phyloP scores from a whole-genome alignment of 2,888 invertebrate genomes.

The Drosophila pseudotalamancana region DNA sequence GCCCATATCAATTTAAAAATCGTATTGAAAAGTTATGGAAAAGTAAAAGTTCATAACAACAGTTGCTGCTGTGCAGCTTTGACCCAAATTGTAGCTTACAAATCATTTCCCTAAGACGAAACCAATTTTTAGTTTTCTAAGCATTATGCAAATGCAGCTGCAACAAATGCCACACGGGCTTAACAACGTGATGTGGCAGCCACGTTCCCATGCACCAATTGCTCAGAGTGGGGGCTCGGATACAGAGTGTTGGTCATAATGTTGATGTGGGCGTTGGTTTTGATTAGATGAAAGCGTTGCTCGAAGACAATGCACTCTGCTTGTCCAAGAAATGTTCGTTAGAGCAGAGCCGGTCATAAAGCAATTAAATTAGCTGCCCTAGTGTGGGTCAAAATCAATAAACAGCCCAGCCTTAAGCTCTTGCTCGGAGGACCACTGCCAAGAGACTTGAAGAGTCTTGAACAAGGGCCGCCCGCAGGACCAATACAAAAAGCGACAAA shows the following conservation, averaged over 20 bases:
- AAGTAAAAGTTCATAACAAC: slow-evolving; percentile 62
- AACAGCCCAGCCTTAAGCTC: slow-evolving; percentile 16
- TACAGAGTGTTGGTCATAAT: slow-evolving; percentile 4
- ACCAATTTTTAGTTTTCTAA: slow-evolving; percentile 2
- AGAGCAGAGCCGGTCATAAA: slow-evolving; percentile 12
- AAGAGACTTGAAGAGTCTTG: slow-evolving; percentile 13
- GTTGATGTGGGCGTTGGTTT: slow-evolving; percentile 16
- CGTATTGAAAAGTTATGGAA: slow-evolving; percentile 28
- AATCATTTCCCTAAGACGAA: slow-evolving; percentile 7
- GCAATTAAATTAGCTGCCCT: slow-evolving; percentile 39
- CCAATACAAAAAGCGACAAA: slow-evolving; percentile 58
- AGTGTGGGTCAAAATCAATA: slow-evolving; percentile 39
- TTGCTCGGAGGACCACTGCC: slow-evolving; percentile 2
- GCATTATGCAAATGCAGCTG: slow-evolving; percentile 72
- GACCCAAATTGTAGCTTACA: slow-evolving; percentile 54
- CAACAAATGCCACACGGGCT: slow-evolving; percentile 25
- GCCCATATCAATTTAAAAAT: slow-evolving; percentile 50
- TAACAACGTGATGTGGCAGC: slow-evolving; percentile 15
- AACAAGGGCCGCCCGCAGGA: slow-evolving; percentile 36
- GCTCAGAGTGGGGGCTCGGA: neutral
- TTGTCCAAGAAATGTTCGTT: slow-evolving; percentile 9
- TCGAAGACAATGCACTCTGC: slow-evolving; percentile 11
- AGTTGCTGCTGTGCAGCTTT: slow-evolving; percentile 58
- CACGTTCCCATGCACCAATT: too few relatives aligned
- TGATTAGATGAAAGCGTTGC: slow-evolving; percentile 15